Evolutionary conservation across 2,113 vertebrate species (phyloP).

Genomic region (Pelobates fuscus): DNA sequence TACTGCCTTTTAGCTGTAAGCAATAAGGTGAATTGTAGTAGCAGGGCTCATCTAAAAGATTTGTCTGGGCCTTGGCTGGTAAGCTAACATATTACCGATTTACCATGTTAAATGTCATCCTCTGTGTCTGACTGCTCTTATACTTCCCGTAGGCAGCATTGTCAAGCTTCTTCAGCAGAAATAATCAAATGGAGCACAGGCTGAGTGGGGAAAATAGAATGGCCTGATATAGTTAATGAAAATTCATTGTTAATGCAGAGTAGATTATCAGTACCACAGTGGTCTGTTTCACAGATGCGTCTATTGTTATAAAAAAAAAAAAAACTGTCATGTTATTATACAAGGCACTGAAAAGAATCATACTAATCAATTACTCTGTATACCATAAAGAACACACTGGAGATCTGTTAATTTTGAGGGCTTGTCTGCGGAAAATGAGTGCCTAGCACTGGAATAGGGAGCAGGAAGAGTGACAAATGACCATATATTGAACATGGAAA

Average conservation of each 20-base stretch:
- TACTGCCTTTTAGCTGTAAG: too few relatives aligned
- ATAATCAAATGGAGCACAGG: too few relatives aligned
- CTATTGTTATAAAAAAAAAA: conserved; percentile 2
- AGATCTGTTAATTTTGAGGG: conserved; percentile 50
- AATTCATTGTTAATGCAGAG: conserved; percentile 5
- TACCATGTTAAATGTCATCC: too few relatives aligned
- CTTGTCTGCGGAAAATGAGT: conserved; percentile 32
- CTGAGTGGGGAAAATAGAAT: too few relatives aligned
- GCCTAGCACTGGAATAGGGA: conserved; percentile 51
- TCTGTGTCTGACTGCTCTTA: too few relatives aligned
- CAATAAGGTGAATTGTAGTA: too few relatives aligned
- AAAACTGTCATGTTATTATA: conserved; percentile 1
- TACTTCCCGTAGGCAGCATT: too few relatives aligned
- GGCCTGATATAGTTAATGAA: conserved; percentile 20
- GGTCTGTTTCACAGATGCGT: conserved; percentile 32
- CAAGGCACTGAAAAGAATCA: conserved; percentile 7
- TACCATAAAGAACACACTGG: conserved; percentile 36
- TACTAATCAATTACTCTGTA: not conserved
- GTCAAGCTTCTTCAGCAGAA: too few relatives aligned
- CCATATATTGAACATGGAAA: conserved; percentile 52
- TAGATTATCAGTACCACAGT: conserved; percentile 10
- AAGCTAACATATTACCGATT: too few relatives aligned
- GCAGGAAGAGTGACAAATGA: conserved; percentile 50
- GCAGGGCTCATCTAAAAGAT: too few relatives aligned
- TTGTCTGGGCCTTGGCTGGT: too few relatives aligned